Evolutionary conservation across 2,113 vertebrate genomes (phyloP), one percentile per base, ranked within the genome.

Genomic region (Erythrocercus mccallii): DNA sequence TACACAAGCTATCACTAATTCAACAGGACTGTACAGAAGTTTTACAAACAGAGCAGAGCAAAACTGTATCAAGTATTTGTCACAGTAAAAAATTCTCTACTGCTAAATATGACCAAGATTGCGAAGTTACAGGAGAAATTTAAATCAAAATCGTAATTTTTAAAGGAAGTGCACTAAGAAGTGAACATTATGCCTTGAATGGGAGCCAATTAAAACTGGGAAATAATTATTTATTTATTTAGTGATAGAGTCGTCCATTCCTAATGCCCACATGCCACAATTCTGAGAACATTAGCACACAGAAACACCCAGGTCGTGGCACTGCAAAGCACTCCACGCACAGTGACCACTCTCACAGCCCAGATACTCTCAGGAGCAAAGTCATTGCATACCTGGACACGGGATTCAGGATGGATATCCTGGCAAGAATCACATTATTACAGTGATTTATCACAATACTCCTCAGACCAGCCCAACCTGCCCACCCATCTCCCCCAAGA

Each of bases 371-470:
- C 23, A 50, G 62, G 42, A 86, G 62, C 42, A 53, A 58, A 76
- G 78, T 21, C 33, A 60, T 1, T n/a, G 27, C 69, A 31, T 9
- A 20, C 0, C 0, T 5, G 27, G 14, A 51, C 13, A 25, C 0
- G 0, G 1, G 15, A 47, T 66, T n/a, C 74, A 90, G 90, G 51
- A 83, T 2, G 2, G 27, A 30, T 10, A 31, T 15, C 38, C 38
- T 31, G 19, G 44, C 15, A 68, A 68, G 54, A 78, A 61, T 38
- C 57, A 35, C 78, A 48, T 19, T 15, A 20, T 5, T 31, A 25
- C 20, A 42, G 64, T 5, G 48, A 80, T 90, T 76, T 44, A 95
- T 61, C 74, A 66, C 51, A 24, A n/a, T 10, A 7, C 17, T 31
- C 16, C 5, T 19, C 22, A 40, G 80, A 61, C 40, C 70, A 58